Evolutionary conservation across 2,113 vertebrate genomes (phyloP), one percentile per base, ranked within the genome.

Genomic region (Oncorhynchus tshawytscha): DNA sequence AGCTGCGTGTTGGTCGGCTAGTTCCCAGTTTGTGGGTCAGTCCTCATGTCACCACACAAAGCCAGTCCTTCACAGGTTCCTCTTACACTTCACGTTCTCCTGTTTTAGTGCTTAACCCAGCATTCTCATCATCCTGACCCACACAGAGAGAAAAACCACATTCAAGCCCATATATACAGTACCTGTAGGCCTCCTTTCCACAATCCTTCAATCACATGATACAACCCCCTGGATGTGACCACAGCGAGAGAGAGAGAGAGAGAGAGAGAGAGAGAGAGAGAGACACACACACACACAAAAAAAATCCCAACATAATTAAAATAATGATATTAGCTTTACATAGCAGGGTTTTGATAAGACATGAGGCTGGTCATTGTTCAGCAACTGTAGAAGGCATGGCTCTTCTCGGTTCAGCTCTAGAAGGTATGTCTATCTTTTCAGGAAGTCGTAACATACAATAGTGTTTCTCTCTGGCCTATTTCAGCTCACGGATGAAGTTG

Each of bases 41-140:
- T 45, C 49, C 2, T 25, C 49, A 25, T 15, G 25, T 27, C n/a
- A 7, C 20, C 64, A 49, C 54, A 67, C 74, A 67, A 45, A 77
- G 29, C 69, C 11, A 67, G 67, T 59, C 27, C 34, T 48, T 75
- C 45, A 48, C 62, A 68, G 74, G 49, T 82, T 82, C 54, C 74
- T 84, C 75, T 79, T 45, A 9, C 39, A 45, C 9, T 45, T 77
- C 74, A 72, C 34, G 51, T 64, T 81, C 66, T 72, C 64, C 27
- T 22, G 68, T 73, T 64, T 77, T 73, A 77, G 49, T 72, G 59
- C 72, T 78, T 73, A 72, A 70, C 69, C 45, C 75, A 80, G 76
- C 75, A 68, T 16, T 80, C 72, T 77, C 65, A 25, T 60, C 3
- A 3, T 57, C 59, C 5, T 16, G 34, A 22, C 27, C 65, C 24